A percentile compares a stretch with the other conserved stretches of the same genome.
These are phyloP conservation scores for Acleris cristana DNA, from an alignment of 2,888 invertebrate genomes.

Conservation along the genomic window DNA sequence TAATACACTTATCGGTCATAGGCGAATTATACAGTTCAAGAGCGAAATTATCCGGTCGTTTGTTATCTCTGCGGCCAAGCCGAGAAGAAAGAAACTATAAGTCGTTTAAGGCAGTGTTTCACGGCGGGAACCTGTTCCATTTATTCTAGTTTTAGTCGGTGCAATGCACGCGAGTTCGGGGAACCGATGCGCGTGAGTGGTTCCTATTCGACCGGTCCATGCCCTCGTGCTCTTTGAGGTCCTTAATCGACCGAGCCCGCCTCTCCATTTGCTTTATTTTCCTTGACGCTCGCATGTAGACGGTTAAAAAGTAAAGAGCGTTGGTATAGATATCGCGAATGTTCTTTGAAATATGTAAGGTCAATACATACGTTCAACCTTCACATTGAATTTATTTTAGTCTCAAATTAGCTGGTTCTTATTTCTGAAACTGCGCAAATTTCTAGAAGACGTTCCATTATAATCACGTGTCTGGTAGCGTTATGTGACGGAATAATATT, in stretches of 20 bases:
- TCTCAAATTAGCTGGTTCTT: too few species aligned
- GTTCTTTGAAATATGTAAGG: not conserved
- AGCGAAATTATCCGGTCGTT: not conserved
- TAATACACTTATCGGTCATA: conserved; percentile 27
- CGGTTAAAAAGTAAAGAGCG: conserved; percentile 30
- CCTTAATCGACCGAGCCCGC: conserved; percentile 30
- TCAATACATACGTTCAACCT: too few species aligned
- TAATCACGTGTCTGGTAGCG: not conserved
- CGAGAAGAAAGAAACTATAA: conserved; percentile 38
- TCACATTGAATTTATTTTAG: too few species aligned
- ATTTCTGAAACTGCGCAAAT: too few species aligned
- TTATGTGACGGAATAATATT: not conserved
- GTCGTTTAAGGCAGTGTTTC: conserved; percentile 35
- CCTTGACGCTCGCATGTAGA: conserved; percentile 50
- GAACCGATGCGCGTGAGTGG: conserved; percentile 49
- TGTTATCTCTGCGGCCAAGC: conserved; percentile 16
- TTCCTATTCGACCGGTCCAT: conserved; percentile 47
- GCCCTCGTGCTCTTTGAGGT: conserved; percentile 35
- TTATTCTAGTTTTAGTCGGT: conserved; percentile 43
- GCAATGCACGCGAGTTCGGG: conserved; percentile 48
- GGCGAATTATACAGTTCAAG: conserved; percentile 22
- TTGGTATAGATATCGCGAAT: not conserved
- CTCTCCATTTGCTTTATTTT: conserved; percentile 47
- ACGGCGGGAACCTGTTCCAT: conserved; percentile 7
- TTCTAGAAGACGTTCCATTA: too few species aligned